Conservation (phyloP, 2,797 vertebrate species). For the Phataginus tetradactyla region DNA sequence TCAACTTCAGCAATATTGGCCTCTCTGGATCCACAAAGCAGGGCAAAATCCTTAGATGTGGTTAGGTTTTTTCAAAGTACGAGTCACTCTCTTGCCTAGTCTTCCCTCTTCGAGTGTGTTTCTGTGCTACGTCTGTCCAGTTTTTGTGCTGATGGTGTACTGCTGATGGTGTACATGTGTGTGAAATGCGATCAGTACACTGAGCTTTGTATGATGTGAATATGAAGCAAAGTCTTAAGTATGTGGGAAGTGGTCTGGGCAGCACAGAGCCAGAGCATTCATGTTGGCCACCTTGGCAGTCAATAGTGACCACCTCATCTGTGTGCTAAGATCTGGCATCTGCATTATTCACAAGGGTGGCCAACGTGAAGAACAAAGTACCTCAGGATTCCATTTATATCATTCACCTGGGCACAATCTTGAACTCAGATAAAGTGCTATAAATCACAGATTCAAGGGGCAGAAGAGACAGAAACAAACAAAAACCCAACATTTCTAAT, state of each 20-base stretch:
- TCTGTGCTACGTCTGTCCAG: background rate
- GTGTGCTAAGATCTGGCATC: background rate
- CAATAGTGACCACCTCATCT: background rate
- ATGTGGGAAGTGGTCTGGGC: background rate
- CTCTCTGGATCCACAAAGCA: constrained; percentile 56
- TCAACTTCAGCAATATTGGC: constrained; percentile 61
- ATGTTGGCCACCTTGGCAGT: background rate
- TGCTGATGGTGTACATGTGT: background rate
- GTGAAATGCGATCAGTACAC: background rate
- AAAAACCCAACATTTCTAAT: background rate
- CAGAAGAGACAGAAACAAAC: background rate
- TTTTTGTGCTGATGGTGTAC: background rate
- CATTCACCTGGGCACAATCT: background rate
- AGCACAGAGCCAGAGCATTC: background rate
- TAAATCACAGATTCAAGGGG: background rate
- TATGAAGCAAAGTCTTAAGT: background rate
- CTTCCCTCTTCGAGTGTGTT: background rate
- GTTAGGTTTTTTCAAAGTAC: background rate
- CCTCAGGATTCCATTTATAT: background rate
- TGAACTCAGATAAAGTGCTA: background rate
- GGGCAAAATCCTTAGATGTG: constrained; percentile 29
- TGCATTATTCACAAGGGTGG: background rate
- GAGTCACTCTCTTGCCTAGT: background rate
- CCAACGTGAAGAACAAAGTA: background rate
- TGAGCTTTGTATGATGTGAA: background rate